Evolutionary conservation across 2,888 invertebrate genomes (phyloP), one percentile per base, ranked within the genome.

Genomic region (Eledone cirrhosa): DNA sequence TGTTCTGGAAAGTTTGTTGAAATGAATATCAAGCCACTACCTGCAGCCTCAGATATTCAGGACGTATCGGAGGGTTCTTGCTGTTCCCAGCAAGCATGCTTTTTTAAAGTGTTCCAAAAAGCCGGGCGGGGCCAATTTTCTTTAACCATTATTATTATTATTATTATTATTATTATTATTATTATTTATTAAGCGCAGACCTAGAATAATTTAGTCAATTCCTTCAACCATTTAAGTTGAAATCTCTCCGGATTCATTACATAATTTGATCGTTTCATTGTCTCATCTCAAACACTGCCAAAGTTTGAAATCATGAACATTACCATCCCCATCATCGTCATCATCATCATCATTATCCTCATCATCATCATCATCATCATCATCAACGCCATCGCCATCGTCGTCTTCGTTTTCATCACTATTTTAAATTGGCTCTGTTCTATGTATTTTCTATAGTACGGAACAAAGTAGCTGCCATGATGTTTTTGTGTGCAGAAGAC

Each of bases 341-440:
- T 63, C n/a, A 63, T 24, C 65, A 63, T 24, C 65, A 63, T 63
- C 3, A 63, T 24, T 13, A 27, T 27, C 27, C 8, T 63, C 65
- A 63, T 63, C 63, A 63, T 63, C 63, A 63, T 63, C 63, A 63
- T 63, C 63, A 63, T 63, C 63, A 63, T 63, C 63, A 63, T 63
- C 63, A 63, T 63, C 63, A 63, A 5, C 63, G 11, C 11, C 33
- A 33, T 33, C 33, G 8, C 8, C 33, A 41, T 41, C 41, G 11
- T 41, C 41, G 41, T 41, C 65, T 13, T 63, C 27, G 14, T 63
- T 24, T 3, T 11, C 65, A 11, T 24, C 65, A 24, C 11, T 63
- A 11, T n/a, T n/a, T 27, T 63, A 13, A 27, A 27, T 24, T 63
- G 65, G 65, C 8, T n/a, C 27, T 63, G 11, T 13, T 11, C 14